phyloP scores from a whole-genome alignment of 2,888 invertebrate genomes.

The Heliconius ethilla region DNA sequence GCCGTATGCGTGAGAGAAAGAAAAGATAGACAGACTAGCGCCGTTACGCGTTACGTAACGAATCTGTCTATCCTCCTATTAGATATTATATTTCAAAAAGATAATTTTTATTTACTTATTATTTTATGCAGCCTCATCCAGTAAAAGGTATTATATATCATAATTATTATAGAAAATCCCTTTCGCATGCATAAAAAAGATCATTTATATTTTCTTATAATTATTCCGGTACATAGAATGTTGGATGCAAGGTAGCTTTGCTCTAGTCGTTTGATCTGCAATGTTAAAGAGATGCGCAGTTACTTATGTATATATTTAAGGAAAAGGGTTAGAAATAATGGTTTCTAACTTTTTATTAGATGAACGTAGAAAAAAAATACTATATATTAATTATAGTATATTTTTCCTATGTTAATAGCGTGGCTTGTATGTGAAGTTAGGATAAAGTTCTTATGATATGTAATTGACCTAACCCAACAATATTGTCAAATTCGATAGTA shows the following conservation, averaged over 20 bases:
- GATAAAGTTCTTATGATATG: too few relatives aligned
- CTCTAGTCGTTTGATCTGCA: constrained; percentile 36
- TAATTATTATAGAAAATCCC: constrained; percentile 24
- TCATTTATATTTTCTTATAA: constrained; percentile 30
- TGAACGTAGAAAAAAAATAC: background rate
- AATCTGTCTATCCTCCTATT: too few relatives aligned
- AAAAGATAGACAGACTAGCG: too few relatives aligned
- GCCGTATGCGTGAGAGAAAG: too few relatives aligned
- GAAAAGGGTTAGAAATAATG: constrained; percentile 37
- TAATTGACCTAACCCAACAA: too few relatives aligned
- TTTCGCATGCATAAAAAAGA: constrained; percentile 19
- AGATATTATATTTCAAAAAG: too few relatives aligned
- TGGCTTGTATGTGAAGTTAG: too few relatives aligned
- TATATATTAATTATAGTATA: background rate
- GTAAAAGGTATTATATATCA: constrained; percentile 28
- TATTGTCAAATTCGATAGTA: too few relatives aligned
- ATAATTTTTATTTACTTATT: background rate
- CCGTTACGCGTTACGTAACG: too few relatives aligned
- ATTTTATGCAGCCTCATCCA: constrained; percentile 30
- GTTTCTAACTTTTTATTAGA: background rate
- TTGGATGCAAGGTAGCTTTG: constrained; percentile 28
- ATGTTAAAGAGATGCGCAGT: constrained; percentile 22
- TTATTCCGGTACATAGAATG: constrained; percentile 33
- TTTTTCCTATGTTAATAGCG: too few relatives aligned
- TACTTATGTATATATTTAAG: constrained; percentile 25